phyloP scores from a whole-genome alignment of 2,113 vertebrate species.

The Oncorhynchus kisutch region DNA sequence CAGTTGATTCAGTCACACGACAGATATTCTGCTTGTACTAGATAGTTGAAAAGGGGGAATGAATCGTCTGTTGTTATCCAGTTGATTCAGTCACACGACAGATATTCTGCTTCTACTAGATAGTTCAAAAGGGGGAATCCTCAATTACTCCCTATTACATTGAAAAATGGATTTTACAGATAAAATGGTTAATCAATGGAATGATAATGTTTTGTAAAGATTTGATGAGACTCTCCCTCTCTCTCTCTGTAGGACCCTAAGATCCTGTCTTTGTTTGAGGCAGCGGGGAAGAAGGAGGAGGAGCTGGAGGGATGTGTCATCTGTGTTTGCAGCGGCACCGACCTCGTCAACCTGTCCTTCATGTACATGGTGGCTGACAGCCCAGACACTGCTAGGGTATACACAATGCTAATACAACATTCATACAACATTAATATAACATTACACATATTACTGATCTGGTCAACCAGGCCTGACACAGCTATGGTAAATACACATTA shows the following conservation, averaged over 20 bases:
- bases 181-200: too few species aligned
- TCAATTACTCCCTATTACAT: not conserved
- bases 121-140: not conserved
- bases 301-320: slow-evolving; percentile 93
- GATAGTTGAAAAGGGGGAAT: not conserved
- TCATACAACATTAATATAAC: too few species aligned
- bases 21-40: not conserved
- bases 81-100: slow-evolving; percentile 27
- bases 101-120: not conserved
- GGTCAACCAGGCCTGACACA: too few species aligned
- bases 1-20: slow-evolving; percentile 32
- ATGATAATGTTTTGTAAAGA: too few species aligned
- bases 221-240: not conserved
- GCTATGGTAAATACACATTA: too few species aligned
- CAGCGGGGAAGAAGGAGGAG: slow-evolving; percentile 86
- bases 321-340: slow-evolving; percentile 92
- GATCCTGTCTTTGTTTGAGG: slow-evolving; percentile 89
- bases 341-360: slow-evolving; percentile 97
- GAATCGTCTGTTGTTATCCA: slow-evolving; percentile 33
- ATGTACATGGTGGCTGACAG: slow-evolving; percentile 80
- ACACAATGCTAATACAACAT: too few species aligned
- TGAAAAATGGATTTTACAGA: too few species aligned
- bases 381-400: slow-evolving; percentile 74
- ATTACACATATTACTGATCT: not conserved
- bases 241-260: slow-evolving; percentile 85